Evolutionary conservation across 2,888 invertebrate species (phyloP).

Genomic region (Perithous albicinctus): DNA sequence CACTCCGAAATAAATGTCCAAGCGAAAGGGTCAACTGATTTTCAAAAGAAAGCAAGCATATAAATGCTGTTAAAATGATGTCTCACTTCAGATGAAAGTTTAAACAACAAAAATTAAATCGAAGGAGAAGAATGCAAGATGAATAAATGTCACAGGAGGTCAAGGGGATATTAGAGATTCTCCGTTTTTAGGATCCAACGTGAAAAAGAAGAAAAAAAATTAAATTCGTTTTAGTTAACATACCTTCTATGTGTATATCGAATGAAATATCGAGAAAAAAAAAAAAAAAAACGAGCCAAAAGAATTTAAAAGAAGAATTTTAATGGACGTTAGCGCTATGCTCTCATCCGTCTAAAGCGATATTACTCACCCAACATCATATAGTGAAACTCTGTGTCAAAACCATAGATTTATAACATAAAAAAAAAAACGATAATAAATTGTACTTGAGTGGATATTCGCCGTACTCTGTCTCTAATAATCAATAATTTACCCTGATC

Average conservation of each 20-base stretch:
- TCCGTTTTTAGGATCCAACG: conserved; percentile 54
- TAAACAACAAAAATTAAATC: background rate
- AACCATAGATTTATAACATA: conserved; percentile 82
- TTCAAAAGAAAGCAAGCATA: background rate
- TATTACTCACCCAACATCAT: conserved; percentile 53
- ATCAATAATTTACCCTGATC: conserved; percentile 18
- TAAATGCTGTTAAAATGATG: background rate
- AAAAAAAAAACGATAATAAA: conserved; percentile 80
- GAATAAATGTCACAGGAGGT: conserved; percentile 36
- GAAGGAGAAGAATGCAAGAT: background rate
- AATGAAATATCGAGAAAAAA: conserved; percentile 35
- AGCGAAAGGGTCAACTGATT: background rate
- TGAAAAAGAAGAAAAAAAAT: too few species aligned
- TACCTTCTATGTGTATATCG: conserved; percentile 61
- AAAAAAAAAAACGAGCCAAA: too few species aligned
- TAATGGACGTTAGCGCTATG: conserved; percentile 41
- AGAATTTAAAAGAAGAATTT: conserved; percentile 27
- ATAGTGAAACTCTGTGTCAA: conserved; percentile 79
- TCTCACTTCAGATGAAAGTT: background rate
- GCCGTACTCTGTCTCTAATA: conserved; percentile 21
- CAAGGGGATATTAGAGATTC: conserved; percentile 24
- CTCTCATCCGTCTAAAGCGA: conserved; percentile 46
- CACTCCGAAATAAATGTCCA: background rate
- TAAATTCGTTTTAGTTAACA: conserved; percentile 64
- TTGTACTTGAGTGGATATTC: conserved; percentile 76